Conservation (phyloP, 2,888 invertebrate species). For the Archips crataeganus region DNA sequence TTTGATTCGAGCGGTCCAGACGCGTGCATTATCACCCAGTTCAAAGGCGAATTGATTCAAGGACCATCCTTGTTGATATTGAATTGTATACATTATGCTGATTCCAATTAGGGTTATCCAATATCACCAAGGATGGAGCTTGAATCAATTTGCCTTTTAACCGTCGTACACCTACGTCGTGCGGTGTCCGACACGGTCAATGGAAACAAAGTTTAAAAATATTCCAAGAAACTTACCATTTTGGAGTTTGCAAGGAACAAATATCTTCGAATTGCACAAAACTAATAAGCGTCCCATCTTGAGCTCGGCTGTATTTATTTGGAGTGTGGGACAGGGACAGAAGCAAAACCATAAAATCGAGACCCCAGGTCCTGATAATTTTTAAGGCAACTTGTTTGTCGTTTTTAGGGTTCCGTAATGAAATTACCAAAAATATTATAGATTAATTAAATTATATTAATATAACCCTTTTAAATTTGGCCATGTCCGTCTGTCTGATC, state of each 20-base stretch:
- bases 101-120: too few relatives aligned
- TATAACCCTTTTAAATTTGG: too few relatives aligned
- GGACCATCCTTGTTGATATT: too few relatives aligned
- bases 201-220: neutral
- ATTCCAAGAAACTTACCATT: neutral
- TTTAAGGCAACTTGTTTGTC: neutral
- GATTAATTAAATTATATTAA: too few relatives aligned
- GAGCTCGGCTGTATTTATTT: neutral
- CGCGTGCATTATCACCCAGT: too few relatives aligned
- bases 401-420: neutral
- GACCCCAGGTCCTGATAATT: neutral
- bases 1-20: too few relatives aligned
- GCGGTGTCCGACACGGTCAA: neutral
- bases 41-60: too few relatives aligned
- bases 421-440: too few relatives aligned
- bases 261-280: neutral
- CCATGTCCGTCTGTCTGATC: too few relatives aligned
- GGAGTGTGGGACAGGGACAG: constrained; percentile 4
- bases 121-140: too few relatives aligned
- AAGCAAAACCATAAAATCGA: neutral
- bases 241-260: neutral
- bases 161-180: neutral
- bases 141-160: too few relatives aligned
- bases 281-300: neutral
- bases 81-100: too few relatives aligned